A percentile compares a stretch with the other conserved stretches of the same genome.
Conservation (phyloP, 2,888 invertebrate species). For the Meandrusa payeni region DNA sequence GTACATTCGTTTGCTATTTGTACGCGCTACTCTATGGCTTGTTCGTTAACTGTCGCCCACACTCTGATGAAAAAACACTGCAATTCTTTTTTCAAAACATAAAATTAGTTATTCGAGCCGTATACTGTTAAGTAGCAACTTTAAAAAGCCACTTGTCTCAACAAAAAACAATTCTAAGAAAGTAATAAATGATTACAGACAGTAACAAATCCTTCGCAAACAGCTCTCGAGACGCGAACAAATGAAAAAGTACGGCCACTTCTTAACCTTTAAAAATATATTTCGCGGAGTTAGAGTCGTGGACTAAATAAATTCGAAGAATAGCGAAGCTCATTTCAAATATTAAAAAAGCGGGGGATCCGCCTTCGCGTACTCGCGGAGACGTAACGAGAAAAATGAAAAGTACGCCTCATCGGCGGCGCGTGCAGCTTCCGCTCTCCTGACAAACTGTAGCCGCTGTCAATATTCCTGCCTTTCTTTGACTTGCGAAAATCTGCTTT, state of each 20-base stretch:
- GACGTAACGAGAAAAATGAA: constrained; percentile 30
- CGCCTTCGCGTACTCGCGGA: constrained; percentile 28
- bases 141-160: constrained; percentile 12
- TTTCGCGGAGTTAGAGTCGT: constrained; percentile 36
- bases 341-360: constrained; percentile 46
- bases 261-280: constrained; percentile 41
- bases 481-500: neutral
- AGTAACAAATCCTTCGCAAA: constrained; percentile 28
- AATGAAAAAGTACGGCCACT: constrained; percentile 33
- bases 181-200: constrained; percentile 27
- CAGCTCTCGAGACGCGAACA: constrained; percentile 33
- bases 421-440: neutral
- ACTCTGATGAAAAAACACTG: neutral
- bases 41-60: too few species aligned
- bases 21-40: too few species aligned
- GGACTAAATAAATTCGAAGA: constrained; percentile 45
- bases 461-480: constrained; percentile 8
- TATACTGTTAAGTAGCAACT: constrained; percentile 3
- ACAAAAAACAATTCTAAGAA: constrained; percentile 27
- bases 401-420: constrained; percentile 15
- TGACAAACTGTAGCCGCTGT: neutral
- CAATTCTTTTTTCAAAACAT: neutral
- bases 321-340: constrained; percentile 51
- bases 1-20: neutral
- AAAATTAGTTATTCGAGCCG: constrained; percentile 9